These are phyloP conservation scores for Epinephelus cyanopodus DNA, from an alignment of 2,113 vertebrate genomes.

Conservation along the genomic window DNA sequence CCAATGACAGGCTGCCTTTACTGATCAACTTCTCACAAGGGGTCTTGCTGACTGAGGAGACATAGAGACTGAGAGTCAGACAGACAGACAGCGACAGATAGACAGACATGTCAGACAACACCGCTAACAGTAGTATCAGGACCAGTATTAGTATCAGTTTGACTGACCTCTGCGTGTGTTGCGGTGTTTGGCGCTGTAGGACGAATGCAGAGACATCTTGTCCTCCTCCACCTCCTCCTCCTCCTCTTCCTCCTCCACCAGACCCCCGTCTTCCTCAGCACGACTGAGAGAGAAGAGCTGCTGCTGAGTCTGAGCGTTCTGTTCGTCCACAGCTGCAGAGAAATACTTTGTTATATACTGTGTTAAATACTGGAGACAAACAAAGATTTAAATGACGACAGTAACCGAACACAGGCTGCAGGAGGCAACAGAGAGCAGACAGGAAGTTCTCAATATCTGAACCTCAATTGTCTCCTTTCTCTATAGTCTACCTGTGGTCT, in stretches of 20 bases:
- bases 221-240: conserved; percentile 84
- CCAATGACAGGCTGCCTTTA: conserved; percentile 88
- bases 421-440: no score
- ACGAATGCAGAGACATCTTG: conserved; percentile 83
- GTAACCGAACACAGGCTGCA: no score
- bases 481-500: no score
- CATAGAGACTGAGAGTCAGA: neutral
- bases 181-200: conserved; percentile 82
- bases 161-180: conserved; percentile 86
- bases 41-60: conserved; percentile 86
- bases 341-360: neutral
- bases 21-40: conserved; percentile 93
- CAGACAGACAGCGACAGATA: neutral
- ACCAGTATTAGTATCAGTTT: neutral
- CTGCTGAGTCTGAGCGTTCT: conserved; percentile 94
- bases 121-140: neutral
- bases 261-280: conserved; percentile 79
- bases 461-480: no score
- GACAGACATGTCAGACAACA: no score
- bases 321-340: conserved; percentile 93
- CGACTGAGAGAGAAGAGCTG: conserved; percentile 84
- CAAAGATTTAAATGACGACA: no score
- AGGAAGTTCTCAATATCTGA: no score
- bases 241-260: conserved; percentile 74
- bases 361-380: no score